phyloP scores from a whole-genome alignment of 2,888 invertebrate species.

The Plebejus melissa region DNA sequence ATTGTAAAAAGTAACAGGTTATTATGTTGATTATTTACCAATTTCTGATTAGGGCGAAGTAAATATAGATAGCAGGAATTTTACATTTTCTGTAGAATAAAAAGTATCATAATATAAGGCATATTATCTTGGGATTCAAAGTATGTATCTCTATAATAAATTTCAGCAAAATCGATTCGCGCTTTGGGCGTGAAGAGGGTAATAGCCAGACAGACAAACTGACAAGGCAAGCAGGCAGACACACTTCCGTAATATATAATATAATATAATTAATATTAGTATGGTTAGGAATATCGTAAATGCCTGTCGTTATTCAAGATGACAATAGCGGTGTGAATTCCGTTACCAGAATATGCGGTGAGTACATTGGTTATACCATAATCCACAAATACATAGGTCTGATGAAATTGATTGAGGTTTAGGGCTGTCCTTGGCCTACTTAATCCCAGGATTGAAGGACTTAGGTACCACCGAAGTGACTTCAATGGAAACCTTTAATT shows the following conservation, averaged over 20 bases:
- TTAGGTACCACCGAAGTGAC: not conserved
- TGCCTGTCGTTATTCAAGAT: not conserved
- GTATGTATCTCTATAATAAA: no score
- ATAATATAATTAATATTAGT: not conserved
- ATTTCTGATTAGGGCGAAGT: no score
- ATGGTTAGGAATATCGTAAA: not conserved
- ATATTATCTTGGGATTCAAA: no score
- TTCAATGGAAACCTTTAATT: not conserved
- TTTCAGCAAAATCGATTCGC: no score
- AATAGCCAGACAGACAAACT: no score
- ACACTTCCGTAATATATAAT: not conserved
- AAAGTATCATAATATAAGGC: no score
- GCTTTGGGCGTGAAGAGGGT: no score
- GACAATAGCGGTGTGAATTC: not conserved
- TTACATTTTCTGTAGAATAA: no score
- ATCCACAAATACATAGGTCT: constrained; percentile 17
- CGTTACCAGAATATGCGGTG: not conserved
- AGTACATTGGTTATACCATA: not conserved
- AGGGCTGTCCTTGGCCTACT: not conserved
- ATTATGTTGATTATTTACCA: no score
- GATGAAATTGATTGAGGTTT: constrained; percentile 20
- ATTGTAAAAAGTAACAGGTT: no score
- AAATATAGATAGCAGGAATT: no score
- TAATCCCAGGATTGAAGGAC: not conserved
- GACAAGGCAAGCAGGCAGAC: no score